Conservation (phyloP, 2,797 vertebrate genomes). For the Lates japonicus region DNA sequence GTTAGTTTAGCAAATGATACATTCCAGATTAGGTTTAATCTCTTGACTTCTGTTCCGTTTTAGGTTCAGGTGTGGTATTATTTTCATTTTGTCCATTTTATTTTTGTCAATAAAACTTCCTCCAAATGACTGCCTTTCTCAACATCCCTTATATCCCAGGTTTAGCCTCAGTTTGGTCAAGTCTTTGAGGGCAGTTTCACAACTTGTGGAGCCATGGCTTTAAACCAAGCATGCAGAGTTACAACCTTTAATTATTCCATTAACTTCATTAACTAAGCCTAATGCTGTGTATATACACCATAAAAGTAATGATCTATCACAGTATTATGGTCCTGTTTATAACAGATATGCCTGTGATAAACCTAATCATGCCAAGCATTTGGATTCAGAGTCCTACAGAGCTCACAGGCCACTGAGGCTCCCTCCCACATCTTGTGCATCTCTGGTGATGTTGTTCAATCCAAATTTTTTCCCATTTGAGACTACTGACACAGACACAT, state of each 20-base stretch:
- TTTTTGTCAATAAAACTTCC: not conserved
- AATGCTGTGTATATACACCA: slow-evolving; percentile 39
- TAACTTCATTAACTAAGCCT: slow-evolving; percentile 43
- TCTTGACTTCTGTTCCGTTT: not conserved
- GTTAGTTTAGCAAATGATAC: not conserved
- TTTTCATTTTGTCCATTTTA: not conserved
- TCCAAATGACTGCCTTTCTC: not conserved
- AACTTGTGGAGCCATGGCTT: slow-evolving; percentile 16
- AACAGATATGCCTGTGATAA: slow-evolving; percentile 46
- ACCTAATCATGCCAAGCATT: slow-evolving; percentile 45
- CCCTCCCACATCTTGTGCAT: slow-evolving; percentile 21
- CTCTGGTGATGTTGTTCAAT: slow-evolving; percentile 16
- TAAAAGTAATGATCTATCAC: slow-evolving; percentile 64
- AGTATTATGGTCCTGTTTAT: slow-evolving; percentile 44
- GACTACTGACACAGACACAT: slow-evolving; percentile 10
- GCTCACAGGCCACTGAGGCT: not conserved
- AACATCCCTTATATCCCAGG: not conserved
- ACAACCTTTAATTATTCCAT: slow-evolving; percentile 48
- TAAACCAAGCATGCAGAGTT: slow-evolving; percentile 29
- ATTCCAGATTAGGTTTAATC: not conserved
- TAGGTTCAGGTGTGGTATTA: not conserved
- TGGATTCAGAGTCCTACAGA: slow-evolving; percentile 30
- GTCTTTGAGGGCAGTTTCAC: not conserved
- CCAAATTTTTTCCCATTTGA: slow-evolving; percentile 5
- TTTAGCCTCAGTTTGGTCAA: slow-evolving; percentile 1